Evolutionary conservation across 1,140 invertebrate genomes (phyloP).

Genomic region (Procambarus virginalis): DNA sequence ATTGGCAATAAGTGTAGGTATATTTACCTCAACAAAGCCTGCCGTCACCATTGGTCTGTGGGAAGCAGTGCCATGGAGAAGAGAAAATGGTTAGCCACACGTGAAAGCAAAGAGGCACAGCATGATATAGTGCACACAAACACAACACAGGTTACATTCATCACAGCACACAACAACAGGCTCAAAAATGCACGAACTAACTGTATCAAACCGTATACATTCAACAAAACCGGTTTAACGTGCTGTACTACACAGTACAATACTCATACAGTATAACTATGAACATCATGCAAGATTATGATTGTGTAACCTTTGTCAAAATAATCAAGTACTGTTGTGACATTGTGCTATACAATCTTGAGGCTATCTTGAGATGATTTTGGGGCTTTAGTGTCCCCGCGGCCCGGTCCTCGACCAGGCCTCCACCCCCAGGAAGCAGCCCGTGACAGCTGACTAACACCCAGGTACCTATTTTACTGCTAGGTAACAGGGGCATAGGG

Average conservation of each 20-base stretch:
- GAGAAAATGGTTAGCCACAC: constrained; percentile 34
- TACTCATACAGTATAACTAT: neutral
- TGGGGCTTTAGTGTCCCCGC: no score
- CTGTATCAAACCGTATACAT: neutral
- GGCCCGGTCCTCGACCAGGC: no score
- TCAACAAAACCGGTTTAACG: neutral
- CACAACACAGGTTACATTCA: neutral
- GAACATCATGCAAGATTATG: neutral
- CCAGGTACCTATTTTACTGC: no score
- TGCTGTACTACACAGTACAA: neutral
- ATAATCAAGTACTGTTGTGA: no score
- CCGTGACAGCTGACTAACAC: no score
- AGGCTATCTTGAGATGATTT: no score
- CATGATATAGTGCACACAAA: neutral
- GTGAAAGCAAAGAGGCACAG: constrained; percentile 16
- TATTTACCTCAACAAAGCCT: constrained; percentile 56
- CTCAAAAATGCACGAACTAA: neutral
- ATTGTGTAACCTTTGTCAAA: neutral
- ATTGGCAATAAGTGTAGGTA: neutral
- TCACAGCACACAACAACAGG: neutral
- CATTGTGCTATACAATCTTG: no score
- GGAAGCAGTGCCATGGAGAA: constrained; percentile 48
- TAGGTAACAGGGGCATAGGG: no score
- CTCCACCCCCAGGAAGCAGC: no score
- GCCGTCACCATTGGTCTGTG: constrained; percentile 61